Percentiles rank a stretch among this genome's conserved stretches.
phyloP scores from a whole-genome alignment of 1,140 invertebrate species.

The Tribolium madens region DNA sequence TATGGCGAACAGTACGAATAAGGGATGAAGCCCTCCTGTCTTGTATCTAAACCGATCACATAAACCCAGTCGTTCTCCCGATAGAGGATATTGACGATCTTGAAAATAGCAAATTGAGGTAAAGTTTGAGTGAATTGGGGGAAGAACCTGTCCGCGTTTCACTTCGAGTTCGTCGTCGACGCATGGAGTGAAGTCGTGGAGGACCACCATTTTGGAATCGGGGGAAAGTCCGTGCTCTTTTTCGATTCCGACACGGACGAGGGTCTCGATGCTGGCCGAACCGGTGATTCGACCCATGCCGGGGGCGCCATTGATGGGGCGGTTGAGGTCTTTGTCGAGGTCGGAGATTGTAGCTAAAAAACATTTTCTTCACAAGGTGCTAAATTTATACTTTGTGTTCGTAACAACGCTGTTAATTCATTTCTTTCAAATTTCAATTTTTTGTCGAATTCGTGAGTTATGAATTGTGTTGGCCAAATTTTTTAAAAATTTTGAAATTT shows the following conservation, averaged over 20 bases:
- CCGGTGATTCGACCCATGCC: conserved; percentile 92
- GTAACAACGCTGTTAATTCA: no score
- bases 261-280: conserved; percentile 93
- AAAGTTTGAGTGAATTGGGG: not conserved
- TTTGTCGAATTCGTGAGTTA: no score
- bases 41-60: conserved; percentile 88
- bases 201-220: conserved; percentile 94
- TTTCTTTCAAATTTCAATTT: no score
- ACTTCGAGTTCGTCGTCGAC: conserved; percentile 93
- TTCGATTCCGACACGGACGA: conserved; percentile 93
- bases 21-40: conserved; percentile 94
- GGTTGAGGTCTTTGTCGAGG: conserved; percentile 79
- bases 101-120: conserved; percentile 53
- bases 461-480: no score
- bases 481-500: no score
- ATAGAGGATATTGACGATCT: conserved; percentile 93
- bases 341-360: conserved; percentile 73
- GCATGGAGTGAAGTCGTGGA: conserved; percentile 94
- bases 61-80: conserved; percentile 97
- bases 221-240: conserved; percentile 93
- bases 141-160: conserved; percentile 71
- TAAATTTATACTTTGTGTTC: no score
- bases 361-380: no score
- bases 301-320: conserved; percentile 72
- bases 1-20: conserved; percentile 93